phyloP scores from a whole-genome alignment of 2,888 invertebrate species.

The Odontocerum albicorne region DNA sequence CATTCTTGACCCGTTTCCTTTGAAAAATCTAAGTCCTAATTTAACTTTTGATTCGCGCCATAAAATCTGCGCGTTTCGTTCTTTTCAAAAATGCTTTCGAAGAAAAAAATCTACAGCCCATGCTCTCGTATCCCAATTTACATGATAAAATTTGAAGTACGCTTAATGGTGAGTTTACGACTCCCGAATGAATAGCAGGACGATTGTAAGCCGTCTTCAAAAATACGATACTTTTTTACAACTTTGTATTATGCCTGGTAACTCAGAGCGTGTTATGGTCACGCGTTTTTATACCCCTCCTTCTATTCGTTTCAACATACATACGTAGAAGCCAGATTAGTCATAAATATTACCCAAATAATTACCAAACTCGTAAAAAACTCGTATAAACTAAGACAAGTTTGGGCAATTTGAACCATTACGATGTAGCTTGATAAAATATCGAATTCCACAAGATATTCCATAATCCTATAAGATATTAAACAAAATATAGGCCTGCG shows the following conservation, averaged over 20 bases:
- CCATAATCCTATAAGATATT: neutral
- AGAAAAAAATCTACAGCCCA: constrained; percentile 15
- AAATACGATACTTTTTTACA: constrained; percentile 33
- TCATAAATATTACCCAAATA: constrained; percentile 12
- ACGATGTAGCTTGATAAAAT: constrained; percentile 1
- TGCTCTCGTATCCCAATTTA: constrained; percentile 28
- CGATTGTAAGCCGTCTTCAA: constrained; percentile 29
- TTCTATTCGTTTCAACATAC: no score
- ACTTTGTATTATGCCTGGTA: constrained; percentile 25
- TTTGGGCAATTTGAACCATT: constrained; percentile 5
- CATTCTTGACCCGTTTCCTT: neutral
- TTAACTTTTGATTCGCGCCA: constrained; percentile 29
- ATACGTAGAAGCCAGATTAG: neutral
- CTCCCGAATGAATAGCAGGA: constrained; percentile 27
- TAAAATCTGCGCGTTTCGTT: constrained; percentile 24
- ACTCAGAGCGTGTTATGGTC: constrained; percentile 21
- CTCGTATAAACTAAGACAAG: constrained; percentile 6
- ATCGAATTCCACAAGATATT: constrained; percentile 2
- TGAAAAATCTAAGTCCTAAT: constrained; percentile 20
- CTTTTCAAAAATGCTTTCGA: constrained; percentile 4
- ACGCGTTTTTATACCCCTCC: constrained; percentile 5
- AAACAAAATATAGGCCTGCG: no score
- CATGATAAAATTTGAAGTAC: constrained; percentile 33
- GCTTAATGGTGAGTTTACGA: constrained; percentile 33
- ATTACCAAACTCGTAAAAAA: constrained; percentile 12